Conservation (phyloP, 2,888 invertebrate species). For the Xestia c-nigrum region DNA sequence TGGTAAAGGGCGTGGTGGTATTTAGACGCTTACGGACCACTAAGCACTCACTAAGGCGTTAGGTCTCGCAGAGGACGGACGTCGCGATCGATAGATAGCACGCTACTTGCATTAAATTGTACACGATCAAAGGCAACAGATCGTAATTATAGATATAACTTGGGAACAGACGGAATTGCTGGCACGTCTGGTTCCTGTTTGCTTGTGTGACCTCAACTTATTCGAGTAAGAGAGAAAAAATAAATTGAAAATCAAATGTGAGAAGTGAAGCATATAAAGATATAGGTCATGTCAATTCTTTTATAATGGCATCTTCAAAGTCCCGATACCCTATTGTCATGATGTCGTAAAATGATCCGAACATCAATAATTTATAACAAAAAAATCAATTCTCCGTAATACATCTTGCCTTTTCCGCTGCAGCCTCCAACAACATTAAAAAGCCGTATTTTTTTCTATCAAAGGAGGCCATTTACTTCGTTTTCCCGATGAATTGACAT, state of each 20-base stretch:
- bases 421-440: slow-evolving; percentile 71
- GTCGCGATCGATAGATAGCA: slow-evolving; percentile 69
- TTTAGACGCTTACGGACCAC: slow-evolving; percentile 70
- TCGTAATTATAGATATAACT: slow-evolving; percentile 57
- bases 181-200: slow-evolving; percentile 12
- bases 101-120: slow-evolving; percentile 60
- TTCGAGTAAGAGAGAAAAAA: not conserved
- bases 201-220: slow-evolving; percentile 19
- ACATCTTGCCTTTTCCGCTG: slow-evolving; percentile 62
- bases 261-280: not conserved
- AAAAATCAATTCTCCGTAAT: slow-evolving; percentile 64
- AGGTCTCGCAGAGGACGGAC: slow-evolving; percentile 66
- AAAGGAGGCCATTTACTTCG: slow-evolving; percentile 77
- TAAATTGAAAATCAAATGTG: slow-evolving; percentile 19
- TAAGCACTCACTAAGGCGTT: slow-evolving; percentile 74
- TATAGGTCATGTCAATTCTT: slow-evolving; percentile 28
- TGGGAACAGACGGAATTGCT: slow-evolving; percentile 26
- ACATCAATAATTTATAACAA: slow-evolving; percentile 68
- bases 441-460: slow-evolving; percentile 74
- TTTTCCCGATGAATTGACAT: slow-evolving; percentile 82
- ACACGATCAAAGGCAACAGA: slow-evolving; percentile 62
- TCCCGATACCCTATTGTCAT: slow-evolving; percentile 50
- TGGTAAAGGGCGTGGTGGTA: slow-evolving; percentile 74
- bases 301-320: slow-evolving; percentile 38
- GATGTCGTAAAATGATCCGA: slow-evolving; percentile 61